Percentiles rank a stretch among this genome's conserved stretches.
Conservation (phyloP, 2,888 invertebrate genomes). For the Pheosia tremula region DNA sequence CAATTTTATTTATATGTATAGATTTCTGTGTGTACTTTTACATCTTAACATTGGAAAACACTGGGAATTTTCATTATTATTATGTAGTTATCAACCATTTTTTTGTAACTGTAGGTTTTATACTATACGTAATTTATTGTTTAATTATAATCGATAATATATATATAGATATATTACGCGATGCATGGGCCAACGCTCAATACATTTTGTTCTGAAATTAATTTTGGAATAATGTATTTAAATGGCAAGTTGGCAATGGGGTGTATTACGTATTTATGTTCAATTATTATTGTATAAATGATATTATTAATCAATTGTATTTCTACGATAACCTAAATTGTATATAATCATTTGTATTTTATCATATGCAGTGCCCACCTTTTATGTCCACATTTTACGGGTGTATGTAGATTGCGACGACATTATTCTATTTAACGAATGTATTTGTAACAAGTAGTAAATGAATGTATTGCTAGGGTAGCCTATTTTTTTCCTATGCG, state of each 20-base stretch:
- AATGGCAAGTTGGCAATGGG: not conserved
- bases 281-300: not conserved
- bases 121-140: not conserved
- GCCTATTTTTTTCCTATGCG: not conserved
- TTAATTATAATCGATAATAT: no score
- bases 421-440: not conserved
- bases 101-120: not conserved
- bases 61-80: not conserved
- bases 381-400: not conserved
- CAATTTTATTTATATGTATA: no score
- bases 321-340: not conserved
- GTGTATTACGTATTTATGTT: not conserved
- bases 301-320: constrained; percentile 2
- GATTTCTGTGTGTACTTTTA: no score
- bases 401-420: not conserved
- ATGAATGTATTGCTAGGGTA: not conserved
- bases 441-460: not conserved
- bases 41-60: no score
- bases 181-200: no score
- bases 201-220: no score
- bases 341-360: not conserved
- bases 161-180: no score
- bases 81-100: constrained; percentile 1
- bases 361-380: not conserved
- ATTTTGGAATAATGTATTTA: no score